These are phyloP conservation scores for Ceriagrion tenellum DNA, from an alignment of 2,888 invertebrate genomes.

Conservation along the genomic window DNA sequence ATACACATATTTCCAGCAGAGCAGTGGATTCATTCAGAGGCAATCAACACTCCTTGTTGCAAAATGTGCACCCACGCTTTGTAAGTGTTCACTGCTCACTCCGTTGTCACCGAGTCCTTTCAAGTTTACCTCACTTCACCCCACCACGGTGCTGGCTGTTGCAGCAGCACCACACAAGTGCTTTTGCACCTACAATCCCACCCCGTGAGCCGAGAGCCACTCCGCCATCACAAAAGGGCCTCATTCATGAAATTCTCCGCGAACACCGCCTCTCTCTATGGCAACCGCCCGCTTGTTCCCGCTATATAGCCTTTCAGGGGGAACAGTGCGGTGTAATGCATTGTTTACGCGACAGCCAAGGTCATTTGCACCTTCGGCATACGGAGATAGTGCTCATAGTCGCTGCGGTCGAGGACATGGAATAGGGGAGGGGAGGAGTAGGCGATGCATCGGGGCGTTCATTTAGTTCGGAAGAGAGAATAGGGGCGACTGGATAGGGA, in stretches of 20 bases:
- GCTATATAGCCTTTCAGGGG: background rate
- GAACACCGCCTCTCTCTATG: background rate
- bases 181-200: background rate
- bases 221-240: background rate
- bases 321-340: background rate
- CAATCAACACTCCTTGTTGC: background rate
- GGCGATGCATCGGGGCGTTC: background rate
- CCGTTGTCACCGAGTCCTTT: background rate
- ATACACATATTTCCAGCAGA: background rate
- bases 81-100: background rate
- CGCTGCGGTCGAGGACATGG: background rate
- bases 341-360: slow-evolving; percentile 12
- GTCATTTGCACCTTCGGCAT: slow-evolving; percentile 26
- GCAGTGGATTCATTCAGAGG: background rate
- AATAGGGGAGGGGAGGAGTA: background rate
- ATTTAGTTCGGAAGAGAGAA: background rate
- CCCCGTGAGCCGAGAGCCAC: background rate
- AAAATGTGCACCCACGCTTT: background rate
- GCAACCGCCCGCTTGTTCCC: background rate
- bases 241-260: background rate
- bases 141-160: background rate
- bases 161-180: background rate
- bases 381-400: background rate
- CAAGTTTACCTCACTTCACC: background rate
- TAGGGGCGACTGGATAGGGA: background rate